Conservation (phyloP, 2,888 invertebrate species). For the Eurytoma californica region DNA sequence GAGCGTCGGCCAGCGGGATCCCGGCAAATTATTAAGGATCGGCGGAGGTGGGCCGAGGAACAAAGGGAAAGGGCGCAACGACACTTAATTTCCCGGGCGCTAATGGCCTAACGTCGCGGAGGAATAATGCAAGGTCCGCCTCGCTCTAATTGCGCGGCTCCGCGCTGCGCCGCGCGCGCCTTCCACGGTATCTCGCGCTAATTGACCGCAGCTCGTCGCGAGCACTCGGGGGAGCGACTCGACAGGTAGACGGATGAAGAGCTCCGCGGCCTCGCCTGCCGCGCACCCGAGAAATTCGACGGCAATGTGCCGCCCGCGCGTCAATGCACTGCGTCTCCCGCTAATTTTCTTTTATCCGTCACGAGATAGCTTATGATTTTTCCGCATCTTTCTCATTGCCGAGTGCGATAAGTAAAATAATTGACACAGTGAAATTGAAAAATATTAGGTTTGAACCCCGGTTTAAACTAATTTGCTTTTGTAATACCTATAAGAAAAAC, state of each 20-base stretch:
- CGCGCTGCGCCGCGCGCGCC: not conserved
- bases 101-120: constrained; percentile 12
- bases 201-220: constrained; percentile 31
- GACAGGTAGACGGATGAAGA: not conserved
- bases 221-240: not conserved
- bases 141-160: constrained; percentile 27
- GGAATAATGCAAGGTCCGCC: constrained; percentile 5
- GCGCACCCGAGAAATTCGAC: too few species aligned
- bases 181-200: not conserved
- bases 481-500: too few species aligned
- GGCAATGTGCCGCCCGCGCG: too few species aligned
- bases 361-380: too few species aligned
- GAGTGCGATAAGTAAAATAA: too few species aligned
- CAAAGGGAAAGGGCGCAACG: not conserved
- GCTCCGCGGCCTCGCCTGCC: not conserved
- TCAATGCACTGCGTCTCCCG: too few species aligned
- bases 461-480: too few species aligned
- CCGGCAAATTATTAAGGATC: not conserved
- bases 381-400: not conserved
- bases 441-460: too few species aligned
- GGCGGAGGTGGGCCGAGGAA: not conserved
- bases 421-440: too few species aligned
- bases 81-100: constrained; percentile 13
- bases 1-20: too few species aligned
- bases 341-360: too few species aligned